phyloP scores from a whole-genome alignment of 2,113 vertebrate species.

The Bucco capensis region DNA sequence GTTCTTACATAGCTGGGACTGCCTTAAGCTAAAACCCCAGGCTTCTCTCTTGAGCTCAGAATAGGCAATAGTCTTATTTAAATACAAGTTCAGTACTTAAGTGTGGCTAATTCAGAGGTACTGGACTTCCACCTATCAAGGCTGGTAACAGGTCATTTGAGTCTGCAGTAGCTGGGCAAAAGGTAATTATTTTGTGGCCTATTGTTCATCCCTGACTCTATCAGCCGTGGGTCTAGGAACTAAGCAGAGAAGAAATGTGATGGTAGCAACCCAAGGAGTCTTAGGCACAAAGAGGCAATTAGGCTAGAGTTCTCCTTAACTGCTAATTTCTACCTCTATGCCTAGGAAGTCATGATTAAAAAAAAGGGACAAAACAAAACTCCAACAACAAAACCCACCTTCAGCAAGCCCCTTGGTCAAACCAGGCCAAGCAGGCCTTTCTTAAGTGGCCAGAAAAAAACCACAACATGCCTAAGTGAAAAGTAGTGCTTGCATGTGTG shows the following conservation, averaged over 20 bases:
- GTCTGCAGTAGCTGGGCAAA: neutral
- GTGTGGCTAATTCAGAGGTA: neutral
- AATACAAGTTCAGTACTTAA: neutral
- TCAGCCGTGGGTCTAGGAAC: neutral
- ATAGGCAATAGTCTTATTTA: neutral
- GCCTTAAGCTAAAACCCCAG: neutral
- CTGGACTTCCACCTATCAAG: neutral
- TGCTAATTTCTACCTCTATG: neutral
- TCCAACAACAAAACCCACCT: neutral
- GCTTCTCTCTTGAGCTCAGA: neutral
- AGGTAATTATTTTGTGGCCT: neutral
- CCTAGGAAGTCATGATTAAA: neutral
- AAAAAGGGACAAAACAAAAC: too few species aligned
- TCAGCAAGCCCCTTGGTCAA: neutral
- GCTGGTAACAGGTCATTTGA: neutral
- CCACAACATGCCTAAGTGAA: neutral
- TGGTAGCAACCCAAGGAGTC: neutral
- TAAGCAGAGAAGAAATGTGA: neutral
- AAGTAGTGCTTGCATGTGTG: rapidly evolving
- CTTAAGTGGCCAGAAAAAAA: neutral
- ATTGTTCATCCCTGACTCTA: neutral
- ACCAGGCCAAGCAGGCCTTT: neutral
- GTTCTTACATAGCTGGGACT: neutral
- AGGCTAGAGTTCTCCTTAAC: neutral
- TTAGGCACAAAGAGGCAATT: neutral